phyloP scores from a whole-genome alignment of 2,888 invertebrate species.

The Fabriciana adippe region DNA sequence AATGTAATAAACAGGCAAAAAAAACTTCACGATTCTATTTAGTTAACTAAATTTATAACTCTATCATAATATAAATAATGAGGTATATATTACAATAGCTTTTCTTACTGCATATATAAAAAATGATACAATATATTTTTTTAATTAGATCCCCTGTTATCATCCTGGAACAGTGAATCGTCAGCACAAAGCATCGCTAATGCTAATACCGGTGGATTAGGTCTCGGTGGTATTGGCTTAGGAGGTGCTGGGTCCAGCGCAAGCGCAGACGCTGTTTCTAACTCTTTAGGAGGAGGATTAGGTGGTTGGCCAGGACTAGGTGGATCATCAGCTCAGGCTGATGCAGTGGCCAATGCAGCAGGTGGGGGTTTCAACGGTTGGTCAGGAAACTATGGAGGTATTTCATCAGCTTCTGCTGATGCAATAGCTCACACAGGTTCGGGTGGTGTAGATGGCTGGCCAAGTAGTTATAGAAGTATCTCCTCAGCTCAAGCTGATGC shows the following conservation, averaged over 20 bases:
- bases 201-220: constrained; percentile 35
- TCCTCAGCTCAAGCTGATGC: constrained; percentile 34
- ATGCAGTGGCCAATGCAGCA: constrained; percentile 38
- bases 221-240: constrained; percentile 7
- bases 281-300: constrained; percentile 30
- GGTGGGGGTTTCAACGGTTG: constrained; percentile 29
- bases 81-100: too few species aligned
- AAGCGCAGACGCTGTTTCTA: constrained; percentile 37
- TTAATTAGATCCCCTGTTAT: too few species aligned
- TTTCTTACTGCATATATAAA: too few species aligned
- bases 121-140: too few species aligned
- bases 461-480: too few species aligned
- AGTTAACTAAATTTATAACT: too few species aligned
- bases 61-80: too few species aligned
- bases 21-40: too few species aligned
- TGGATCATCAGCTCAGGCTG: constrained; percentile 28
- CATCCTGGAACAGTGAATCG: constrained; percentile 33
- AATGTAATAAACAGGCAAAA: too few species aligned
- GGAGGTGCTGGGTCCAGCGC: constrained; percentile 32
- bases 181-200: constrained; percentile 19
- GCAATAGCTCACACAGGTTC: constrained; percentile 35
- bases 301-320: constrained; percentile 22
- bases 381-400: constrained; percentile 24
- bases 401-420: constrained; percentile 34
- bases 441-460: too few species aligned